A percentile compares a stretch with the other conserved stretches of the same genome.
Conservation (phyloP, 2,888 invertebrate genomes). For the Tinea trinotella region DNA sequence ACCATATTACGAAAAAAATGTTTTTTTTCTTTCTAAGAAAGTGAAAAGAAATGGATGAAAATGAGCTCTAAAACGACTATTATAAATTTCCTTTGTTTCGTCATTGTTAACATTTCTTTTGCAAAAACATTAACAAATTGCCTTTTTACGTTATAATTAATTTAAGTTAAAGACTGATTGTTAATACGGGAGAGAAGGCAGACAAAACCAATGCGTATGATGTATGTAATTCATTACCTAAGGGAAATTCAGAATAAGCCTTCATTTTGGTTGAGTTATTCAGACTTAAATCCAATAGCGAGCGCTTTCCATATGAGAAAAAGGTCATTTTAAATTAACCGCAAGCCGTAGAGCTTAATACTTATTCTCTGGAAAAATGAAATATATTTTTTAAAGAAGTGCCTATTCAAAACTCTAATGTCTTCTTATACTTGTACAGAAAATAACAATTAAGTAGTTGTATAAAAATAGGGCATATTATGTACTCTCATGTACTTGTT, state of each 20-base stretch:
- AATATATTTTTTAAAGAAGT: background rate
- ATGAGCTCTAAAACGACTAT: constrained; percentile 9
- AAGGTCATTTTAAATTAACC: background rate
- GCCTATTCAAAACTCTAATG: background rate
- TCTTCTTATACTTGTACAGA: too few species aligned
- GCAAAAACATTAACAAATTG: background rate
- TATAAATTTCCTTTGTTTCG: constrained; percentile 1
- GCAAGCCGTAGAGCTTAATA: background rate
- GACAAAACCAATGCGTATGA: background rate
- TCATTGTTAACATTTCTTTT: background rate
- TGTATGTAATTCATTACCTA: background rate
- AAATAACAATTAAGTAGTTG: too few species aligned
- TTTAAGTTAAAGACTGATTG: too few species aligned
- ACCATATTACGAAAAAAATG: constrained; percentile 34
- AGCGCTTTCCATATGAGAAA: background rate
- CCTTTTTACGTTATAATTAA: too few species aligned
- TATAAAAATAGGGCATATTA: too few species aligned
- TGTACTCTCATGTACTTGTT: too few species aligned
- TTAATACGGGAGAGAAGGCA: too few species aligned
- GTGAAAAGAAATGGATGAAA: constrained; percentile 20
- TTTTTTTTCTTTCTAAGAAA: constrained; percentile 26
- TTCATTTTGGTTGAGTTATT: constrained; percentile 1
- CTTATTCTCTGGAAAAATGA: background rate
- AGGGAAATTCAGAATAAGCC: background rate
- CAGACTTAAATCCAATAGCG: background rate